A percentile compares a stretch with the other conserved stretches of the same genome.
Evolutionary conservation across 2,113 vertebrate genomes (phyloP).

Genomic region (Stegastes partitus): DNA sequence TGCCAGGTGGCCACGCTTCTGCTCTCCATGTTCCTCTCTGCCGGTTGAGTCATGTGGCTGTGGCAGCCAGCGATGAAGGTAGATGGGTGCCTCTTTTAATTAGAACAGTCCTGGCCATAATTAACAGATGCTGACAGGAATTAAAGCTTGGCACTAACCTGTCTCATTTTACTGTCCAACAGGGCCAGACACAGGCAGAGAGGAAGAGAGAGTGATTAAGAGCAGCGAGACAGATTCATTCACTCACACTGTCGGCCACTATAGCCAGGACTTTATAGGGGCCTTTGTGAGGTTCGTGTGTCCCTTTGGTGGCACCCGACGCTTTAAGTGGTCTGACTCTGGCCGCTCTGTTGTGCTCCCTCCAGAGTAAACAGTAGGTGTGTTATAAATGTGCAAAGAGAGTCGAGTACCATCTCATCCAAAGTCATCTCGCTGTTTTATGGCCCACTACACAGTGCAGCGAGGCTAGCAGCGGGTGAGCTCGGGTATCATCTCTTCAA

Average conservation of each 20-base stretch:
- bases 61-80: conserved; percentile 76
- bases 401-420: conserved; percentile 56
- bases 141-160: conserved; percentile 84
- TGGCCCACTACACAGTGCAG: conserved; percentile 55
- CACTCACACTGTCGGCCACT: conserved; percentile 36
- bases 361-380: conserved; percentile 72
- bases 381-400: conserved; percentile 64
- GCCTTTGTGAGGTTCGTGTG: conserved; percentile 62
- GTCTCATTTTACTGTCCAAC: conserved; percentile 81
- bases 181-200: conserved; percentile 63
- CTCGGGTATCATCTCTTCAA: conserved; percentile 87
- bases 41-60: conserved; percentile 72
- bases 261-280: conserved; percentile 50
- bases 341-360: conserved; percentile 31
- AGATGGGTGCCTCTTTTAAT: conserved; percentile 87
- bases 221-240: conserved; percentile 53
- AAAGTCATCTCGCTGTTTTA: conserved; percentile 74
- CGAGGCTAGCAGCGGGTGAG: conserved; percentile 67
- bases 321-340: conserved; percentile 55
- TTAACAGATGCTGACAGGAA: conserved; percentile 89
- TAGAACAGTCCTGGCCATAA: conserved; percentile 85
- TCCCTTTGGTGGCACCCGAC: conserved; percentile 53
- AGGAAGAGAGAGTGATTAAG: conserved; percentile 68
- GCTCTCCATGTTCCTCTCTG: conserved; percentile 55
- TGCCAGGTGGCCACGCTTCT: conserved; percentile 63